A percentile compares a stretch with the other conserved stretches of the same genome.
phyloP scores from a whole-genome alignment of 1,140 invertebrate genomes.

The Propsilocerus akamusi region DNA sequence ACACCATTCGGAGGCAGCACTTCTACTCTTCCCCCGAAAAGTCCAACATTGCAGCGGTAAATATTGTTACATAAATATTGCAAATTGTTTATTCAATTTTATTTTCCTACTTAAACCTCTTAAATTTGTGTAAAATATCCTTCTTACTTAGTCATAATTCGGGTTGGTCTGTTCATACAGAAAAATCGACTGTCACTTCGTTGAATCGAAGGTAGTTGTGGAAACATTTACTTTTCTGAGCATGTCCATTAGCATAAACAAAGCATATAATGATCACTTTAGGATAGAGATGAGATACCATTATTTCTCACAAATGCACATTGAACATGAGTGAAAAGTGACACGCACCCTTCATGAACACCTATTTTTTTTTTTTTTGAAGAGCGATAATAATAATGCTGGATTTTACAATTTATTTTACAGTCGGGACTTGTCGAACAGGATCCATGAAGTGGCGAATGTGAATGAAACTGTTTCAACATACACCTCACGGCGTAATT shows the following conservation, averaged over 20 bases:
- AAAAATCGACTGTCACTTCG: background rate
- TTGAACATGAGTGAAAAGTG: too few species aligned
- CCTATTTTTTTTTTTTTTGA: background rate
- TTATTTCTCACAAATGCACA: background rate
- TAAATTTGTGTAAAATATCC: background rate
- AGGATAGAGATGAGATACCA: too few species aligned
- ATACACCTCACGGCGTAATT: constrained; percentile 48
- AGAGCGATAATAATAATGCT: too few species aligned
- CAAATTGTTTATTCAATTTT: background rate
- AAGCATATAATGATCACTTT: too few species aligned
- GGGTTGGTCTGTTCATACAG: background rate
- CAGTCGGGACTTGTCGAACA: constrained; percentile 26
- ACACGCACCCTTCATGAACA: too few species aligned
- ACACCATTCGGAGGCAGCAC: constrained; percentile 47
- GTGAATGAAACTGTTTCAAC: constrained; percentile 35
- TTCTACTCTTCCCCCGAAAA: constrained; percentile 42
- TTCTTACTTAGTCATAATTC: background rate
- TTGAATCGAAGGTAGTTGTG: background rate
- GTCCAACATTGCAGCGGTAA: constrained; percentile 51
- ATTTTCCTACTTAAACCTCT: background rate
- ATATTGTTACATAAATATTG: constrained; percentile 10
- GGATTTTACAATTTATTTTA: constrained; percentile 9
- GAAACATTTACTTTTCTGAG: background rate
- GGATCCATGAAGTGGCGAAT: constrained; percentile 9
- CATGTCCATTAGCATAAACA: background rate